These are phyloP conservation scores for Lates japonicus DNA, from an alignment of 2,797 vertebrate genomes.

Conservation along the genomic window DNA sequence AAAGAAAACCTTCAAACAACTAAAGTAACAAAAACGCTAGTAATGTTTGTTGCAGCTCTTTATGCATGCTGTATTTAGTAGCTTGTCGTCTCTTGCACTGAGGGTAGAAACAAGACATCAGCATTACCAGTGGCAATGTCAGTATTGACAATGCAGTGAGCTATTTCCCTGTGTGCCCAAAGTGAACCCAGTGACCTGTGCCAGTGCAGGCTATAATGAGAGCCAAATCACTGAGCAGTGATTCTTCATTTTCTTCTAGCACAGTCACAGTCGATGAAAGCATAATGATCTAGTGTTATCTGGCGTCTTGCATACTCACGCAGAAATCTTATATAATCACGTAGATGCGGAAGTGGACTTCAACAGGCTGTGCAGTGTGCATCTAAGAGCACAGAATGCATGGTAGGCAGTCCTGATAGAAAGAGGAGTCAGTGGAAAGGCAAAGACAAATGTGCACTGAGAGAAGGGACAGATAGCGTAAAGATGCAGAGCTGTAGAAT, in stretches of 20 bases:
- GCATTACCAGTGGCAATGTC: conserved; percentile 39
- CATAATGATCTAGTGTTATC: conserved; percentile 58
- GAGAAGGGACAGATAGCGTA: not conserved
- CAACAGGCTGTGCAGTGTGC: conserved; percentile 14
- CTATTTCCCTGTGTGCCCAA: conserved; percentile 47
- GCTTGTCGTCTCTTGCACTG: conserved; percentile 14
- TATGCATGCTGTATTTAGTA: conserved; percentile 9
- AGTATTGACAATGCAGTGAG: conserved; percentile 53
- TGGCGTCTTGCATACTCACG: conserved; percentile 57
- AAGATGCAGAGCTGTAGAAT: conserved; percentile 11
- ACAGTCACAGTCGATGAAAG: conserved; percentile 58
- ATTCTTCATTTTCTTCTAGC: conserved; percentile 51
- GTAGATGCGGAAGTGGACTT: conserved; percentile 52
- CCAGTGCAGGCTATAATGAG: conserved; percentile 50
- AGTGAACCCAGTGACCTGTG: conserved; percentile 69
- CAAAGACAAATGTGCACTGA: not conserved
- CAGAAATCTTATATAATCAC: conserved; percentile 68
- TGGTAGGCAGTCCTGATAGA: not conserved
- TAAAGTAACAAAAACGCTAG: conserved; percentile 20
- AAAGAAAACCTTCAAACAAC: not conserved
- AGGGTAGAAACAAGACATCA: conserved; percentile 40
- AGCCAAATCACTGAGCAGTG: conserved; percentile 55
- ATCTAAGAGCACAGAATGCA: not conserved
- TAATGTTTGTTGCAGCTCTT: not conserved
- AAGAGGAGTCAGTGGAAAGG: not conserved